These are phyloP conservation scores for Verasper variegatus DNA, from an alignment of 2,113 vertebrate species.

Conservation along the genomic window DNA sequence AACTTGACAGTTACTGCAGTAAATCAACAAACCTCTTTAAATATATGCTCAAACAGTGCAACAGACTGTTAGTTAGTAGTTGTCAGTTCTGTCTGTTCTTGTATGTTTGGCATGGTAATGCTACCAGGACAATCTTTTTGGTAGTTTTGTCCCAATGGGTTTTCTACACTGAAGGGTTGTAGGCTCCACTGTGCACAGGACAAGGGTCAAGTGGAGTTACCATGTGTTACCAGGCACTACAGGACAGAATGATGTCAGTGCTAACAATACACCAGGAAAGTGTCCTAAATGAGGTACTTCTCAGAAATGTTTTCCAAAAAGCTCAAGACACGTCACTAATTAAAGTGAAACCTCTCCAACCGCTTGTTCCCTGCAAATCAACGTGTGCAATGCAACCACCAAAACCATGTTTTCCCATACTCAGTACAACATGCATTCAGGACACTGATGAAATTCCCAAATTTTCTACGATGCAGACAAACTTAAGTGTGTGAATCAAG, in stretches of 20 bases:
- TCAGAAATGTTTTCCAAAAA: constrained; percentile 68
- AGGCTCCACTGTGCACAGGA: constrained; percentile 18
- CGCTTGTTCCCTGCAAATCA: neutral
- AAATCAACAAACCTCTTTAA: neutral
- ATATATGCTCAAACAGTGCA: neutral
- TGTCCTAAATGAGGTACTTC: constrained; percentile 49
- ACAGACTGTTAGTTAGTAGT: neutral
- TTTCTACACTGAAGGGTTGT: too few relatives aligned
- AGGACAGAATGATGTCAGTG: constrained; percentile 48
- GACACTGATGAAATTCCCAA: neutral
- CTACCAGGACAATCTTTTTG: neutral
- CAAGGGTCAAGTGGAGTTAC: constrained; percentile 77
- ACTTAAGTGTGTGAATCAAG: neutral
- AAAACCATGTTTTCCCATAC: neutral
- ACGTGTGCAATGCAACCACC: neutral
- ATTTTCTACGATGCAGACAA: too few relatives aligned
- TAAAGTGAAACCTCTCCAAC: neutral
- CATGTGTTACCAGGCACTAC: constrained; percentile 51
- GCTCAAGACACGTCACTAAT: constrained; percentile 5
- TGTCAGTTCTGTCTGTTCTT: neutral
- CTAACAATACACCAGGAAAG: constrained; percentile 42
- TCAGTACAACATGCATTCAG: neutral
- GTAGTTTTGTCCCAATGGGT: too few relatives aligned
- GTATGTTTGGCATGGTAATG: neutral
- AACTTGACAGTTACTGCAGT: neutral